Base-by-base conservation (phyloP, 2,113 vertebrate genomes). In the Heterocephalus glaber region DNA sequence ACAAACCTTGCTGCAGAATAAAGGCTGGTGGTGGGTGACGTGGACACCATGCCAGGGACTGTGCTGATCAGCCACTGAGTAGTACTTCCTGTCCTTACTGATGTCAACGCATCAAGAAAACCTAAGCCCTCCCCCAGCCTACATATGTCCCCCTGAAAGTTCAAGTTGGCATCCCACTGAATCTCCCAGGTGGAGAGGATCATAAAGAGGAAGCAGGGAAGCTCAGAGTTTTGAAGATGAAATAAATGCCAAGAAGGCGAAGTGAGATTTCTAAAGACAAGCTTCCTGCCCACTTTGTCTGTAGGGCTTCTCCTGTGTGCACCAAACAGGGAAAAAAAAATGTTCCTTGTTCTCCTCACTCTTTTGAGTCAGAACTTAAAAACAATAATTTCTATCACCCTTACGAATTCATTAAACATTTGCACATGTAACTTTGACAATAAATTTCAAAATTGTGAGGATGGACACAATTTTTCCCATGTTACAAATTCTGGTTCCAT, bases 21-120 rank as follows among this genome's bases (percentile, higher is more conserved):
- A 1, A 17, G 8, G 0, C 12, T 1, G 9, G 12, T 1, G 0
- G 3, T 4, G 3, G 38, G 3, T 19, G 0, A 12, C 0, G 16
- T 6, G 20, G 70, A 41, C 9, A 8, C 2, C 14, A 0, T 12
- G 2, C 9, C 22, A 10, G 17, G 28, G 65, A 44, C 58, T 47
- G 4, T 5, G 5, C 68, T 28, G n/a, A 13, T 8, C 35, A 10
- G 22, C 2, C 11, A 14, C 41, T 17, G 24, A 35, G 33, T 4
- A 76, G 5, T 0, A 8, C 7, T 13, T 68, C 19, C n/a, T 66
- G 47, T 38, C 22, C 63, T 81, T 33, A 89, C 12, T 20, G 7
- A 84, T 22, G 11, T 86, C 72, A n/a, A 70, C 65, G 28, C 33
- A n/a, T 35, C 38, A 86, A n/a, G 33, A 74, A 74, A 60, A 12